phyloP scores from a whole-genome alignment of 2,797 vertebrate species.

The Poecilia wingei region DNA sequence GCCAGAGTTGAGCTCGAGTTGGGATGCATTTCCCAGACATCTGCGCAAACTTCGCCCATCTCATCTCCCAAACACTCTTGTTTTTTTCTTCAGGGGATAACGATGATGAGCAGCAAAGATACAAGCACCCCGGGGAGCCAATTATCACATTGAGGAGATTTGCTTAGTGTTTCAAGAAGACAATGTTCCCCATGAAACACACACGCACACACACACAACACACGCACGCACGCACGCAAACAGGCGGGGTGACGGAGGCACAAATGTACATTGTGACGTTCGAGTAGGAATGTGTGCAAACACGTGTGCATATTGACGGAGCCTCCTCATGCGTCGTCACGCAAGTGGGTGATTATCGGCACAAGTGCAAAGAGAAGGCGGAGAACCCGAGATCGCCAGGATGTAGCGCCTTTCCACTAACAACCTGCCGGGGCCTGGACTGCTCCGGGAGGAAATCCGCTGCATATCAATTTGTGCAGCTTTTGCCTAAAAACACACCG shows the following conservation, averaged over 20 bases:
- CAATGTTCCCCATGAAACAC: conserved; percentile 65
- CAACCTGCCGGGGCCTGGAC: conserved; percentile 52
- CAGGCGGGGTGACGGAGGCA: conserved; percentile 10
- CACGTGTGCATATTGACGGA: conserved; percentile 28
- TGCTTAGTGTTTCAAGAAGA: conserved; percentile 77
- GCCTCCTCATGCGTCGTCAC: conserved; percentile 56
- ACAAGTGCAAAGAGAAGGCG: conserved; percentile 56
- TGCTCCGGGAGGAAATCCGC: conserved; percentile 38
- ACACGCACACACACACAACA: conserved; percentile 24
- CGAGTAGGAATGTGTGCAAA: conserved; percentile 43
- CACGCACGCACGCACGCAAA: conserved; percentile 8
- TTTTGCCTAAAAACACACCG: conserved; percentile 8
- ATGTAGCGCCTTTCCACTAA: conserved; percentile 53
- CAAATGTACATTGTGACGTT: conserved; percentile 47
- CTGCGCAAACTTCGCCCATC: conserved; percentile 64
- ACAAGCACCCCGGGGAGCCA: conserved; percentile 77
- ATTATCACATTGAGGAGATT: conserved; percentile 82
- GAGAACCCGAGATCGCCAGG: conserved; percentile 49
- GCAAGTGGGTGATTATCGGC: conserved; percentile 68
- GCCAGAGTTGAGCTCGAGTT: conserved; percentile 60
- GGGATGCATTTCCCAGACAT: conserved; percentile 54
- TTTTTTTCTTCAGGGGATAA: conserved; percentile 62
- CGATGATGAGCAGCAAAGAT: conserved; percentile 72
- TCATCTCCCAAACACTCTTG: conserved; percentile 50
- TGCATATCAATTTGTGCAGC: conserved; percentile 46